Base-by-base conservation (phyloP, 1,140 invertebrate genomes). In the Heliconius eleuchia region DNA sequence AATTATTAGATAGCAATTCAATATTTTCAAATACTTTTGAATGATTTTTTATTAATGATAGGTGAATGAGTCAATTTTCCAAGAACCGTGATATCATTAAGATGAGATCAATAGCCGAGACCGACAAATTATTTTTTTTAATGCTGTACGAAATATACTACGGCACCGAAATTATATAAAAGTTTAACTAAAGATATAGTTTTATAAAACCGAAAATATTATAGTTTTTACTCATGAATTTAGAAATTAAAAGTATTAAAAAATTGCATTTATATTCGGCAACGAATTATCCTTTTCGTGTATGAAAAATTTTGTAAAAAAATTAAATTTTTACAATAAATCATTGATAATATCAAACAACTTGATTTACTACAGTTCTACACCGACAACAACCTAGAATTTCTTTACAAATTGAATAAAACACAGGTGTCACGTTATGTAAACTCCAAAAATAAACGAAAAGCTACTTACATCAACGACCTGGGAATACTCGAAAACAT, bases 341-440 rank as follows among this genome's bases (percentile, higher is more conserved):
- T 9, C 19, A 18, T 8, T 13, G 19, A 66, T 16, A 66, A 13
- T 30, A 66, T 66, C 3, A 27, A 66, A 66, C 55, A 27, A 66
- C 60, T 27, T 66, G 60, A 27, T 66, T 66, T 66, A 30, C 60
- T 16, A 42, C 39, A 80, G 60, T 16, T 74, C 42, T 71, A 74
- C 74, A 57, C 66, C 60, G 70, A 37, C 77, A 83, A 82, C 80
- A 83, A 55, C 66, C 74, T 81, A 79, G 74, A 88, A 85, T 89
- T 89, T 89, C 84, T 89, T 86, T 88, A 86, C 84, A 90, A 90
- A 91, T 90, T 76, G 42, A 76, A 83, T 85, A 89, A 91, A 91
- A 91, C 88, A 91, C 88, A 93, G 90, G 89, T 92, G 89, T 92
- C 90, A 91, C 84, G 92, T 94, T 94, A 94, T 93, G 91, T 94